Evolutionary conservation across 2,113 vertebrate genomes (phyloP).

Genomic region (Gymnarchus niloticus): DNA sequence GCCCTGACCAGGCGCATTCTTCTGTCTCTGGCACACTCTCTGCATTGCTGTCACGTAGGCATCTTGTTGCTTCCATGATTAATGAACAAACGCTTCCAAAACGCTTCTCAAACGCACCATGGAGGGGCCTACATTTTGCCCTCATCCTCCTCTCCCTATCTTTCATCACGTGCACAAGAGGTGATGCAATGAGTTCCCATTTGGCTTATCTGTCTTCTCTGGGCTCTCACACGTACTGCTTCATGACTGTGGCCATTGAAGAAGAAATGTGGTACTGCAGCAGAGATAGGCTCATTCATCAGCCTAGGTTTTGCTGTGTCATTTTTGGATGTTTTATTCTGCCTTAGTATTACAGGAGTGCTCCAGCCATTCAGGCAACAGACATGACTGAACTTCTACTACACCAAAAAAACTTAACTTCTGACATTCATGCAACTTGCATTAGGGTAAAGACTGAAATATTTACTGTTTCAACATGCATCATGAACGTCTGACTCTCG

Average conservation of each 20-base stretch:
- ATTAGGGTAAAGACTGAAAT: not conserved
- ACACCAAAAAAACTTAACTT: not conserved
- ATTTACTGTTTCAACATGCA: not conserved
- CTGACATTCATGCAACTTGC: not conserved
- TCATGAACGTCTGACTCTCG: not conserved
- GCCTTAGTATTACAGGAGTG: not conserved
- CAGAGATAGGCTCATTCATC: not conserved
- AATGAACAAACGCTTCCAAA: not conserved
- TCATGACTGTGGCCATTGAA: not conserved
- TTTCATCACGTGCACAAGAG: not conserved
- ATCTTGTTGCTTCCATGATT: not conserved
- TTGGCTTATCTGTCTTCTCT: slow-evolving; percentile 3
- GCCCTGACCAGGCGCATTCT: not conserved
- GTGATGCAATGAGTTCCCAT: slow-evolving; percentile 16
- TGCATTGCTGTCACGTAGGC: not conserved
- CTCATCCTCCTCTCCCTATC: not conserved
- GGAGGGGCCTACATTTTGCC: not conserved
- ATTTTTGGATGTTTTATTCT: not conserved
- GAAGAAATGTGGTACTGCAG: not conserved
- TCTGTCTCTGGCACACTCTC: not conserved
- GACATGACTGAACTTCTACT: not conserved
- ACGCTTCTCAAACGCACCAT: not conserved
- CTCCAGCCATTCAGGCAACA: not conserved
- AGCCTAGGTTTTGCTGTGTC: not conserved
- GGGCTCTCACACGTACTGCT: not conserved